These are phyloP conservation scores for Drosophila jambulina DNA, from an alignment of 1,140 invertebrate genomes.

Conservation along the genomic window DNA sequence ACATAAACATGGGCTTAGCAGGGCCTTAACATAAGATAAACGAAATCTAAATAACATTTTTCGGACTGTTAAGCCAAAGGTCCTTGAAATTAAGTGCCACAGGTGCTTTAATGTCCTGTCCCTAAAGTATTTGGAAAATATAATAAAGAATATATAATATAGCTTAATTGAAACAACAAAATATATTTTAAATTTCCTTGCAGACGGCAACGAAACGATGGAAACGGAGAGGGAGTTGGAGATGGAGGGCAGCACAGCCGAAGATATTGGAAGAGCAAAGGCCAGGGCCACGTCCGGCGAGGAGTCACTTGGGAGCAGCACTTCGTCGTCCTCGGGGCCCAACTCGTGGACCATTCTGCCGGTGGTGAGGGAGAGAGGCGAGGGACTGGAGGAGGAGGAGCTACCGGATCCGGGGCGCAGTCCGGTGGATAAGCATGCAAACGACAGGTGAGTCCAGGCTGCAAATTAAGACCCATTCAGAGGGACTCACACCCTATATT, in stretches of 20 bases:
- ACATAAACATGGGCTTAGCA: neutral
- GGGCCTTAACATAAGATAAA: neutral
- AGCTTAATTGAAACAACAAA: neutral
- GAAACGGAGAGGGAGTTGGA: conserved; percentile 23
- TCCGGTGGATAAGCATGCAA: conserved; percentile 49
- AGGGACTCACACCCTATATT: neutral
- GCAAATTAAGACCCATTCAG: neutral
- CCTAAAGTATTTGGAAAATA: rapidly evolving
- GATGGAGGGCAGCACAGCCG: conserved; percentile 36
- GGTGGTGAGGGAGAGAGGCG: conserved; percentile 36
- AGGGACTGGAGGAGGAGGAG: conserved; percentile 10
- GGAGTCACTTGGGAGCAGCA: conserved; percentile 32
- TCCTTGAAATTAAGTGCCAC: conserved; percentile 8
- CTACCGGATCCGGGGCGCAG: conserved; percentile 1
- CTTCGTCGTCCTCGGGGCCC: conserved; percentile 39
- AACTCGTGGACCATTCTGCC: conserved; percentile 63
- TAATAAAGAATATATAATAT: too few relatives aligned
- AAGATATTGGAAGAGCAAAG: conserved; percentile 23
- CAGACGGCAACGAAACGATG: conserved; percentile 22
- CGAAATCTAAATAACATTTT: neutral
- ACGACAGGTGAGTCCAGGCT: conserved; percentile 41
- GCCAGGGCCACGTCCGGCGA: conserved; percentile 18
- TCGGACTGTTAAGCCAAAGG: neutral
- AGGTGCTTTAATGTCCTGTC: neutral
- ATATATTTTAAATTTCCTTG: neutral